These are phyloP conservation scores for Penaeus indicus DNA, from an alignment of 1,140 invertebrate genomes.

Conservation along the genomic window DNA sequence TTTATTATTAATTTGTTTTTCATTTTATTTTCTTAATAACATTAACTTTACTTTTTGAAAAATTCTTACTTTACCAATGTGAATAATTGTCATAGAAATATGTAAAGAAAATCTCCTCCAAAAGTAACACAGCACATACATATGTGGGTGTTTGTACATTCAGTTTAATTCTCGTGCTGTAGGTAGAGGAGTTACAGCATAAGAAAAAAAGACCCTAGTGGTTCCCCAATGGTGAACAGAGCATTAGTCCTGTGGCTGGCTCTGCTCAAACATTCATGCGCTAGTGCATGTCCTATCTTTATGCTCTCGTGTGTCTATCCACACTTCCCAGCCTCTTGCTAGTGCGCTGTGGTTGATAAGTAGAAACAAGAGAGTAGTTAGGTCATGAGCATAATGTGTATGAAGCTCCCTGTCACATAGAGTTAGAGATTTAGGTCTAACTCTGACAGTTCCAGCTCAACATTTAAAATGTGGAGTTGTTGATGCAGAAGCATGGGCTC, in stretches of 20 bases:
- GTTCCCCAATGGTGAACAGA: conserved; percentile 34
- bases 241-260: conserved; percentile 32
- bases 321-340: too few species aligned
- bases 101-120: neutral
- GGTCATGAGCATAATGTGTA: too few species aligned
- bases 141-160: conserved; percentile 33
- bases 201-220: conserved; percentile 15
- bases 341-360: too few species aligned
- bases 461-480: conserved; percentile 40
- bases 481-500: conserved; percentile 56
- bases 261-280: conserved; percentile 49
- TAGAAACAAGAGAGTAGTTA: too few species aligned
- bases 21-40: neutral
- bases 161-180: conserved; percentile 33
- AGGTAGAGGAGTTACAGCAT: conserved; percentile 27
- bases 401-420: too few species aligned
- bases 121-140: conserved; percentile 8
- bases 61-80: neutral
- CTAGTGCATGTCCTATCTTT: neutral
- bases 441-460: conserved; percentile 42
- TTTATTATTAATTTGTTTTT: neutral
- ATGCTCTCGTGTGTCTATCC: too few species aligned
- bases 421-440: too few species aligned
- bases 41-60: conserved; percentile 9
- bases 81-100: conserved; percentile 4